Evolutionary conservation across 2,888 invertebrate genomes (phyloP), one percentile per base, ranked within the genome.

Genomic region (Drosophila bunnanda): DNA sequence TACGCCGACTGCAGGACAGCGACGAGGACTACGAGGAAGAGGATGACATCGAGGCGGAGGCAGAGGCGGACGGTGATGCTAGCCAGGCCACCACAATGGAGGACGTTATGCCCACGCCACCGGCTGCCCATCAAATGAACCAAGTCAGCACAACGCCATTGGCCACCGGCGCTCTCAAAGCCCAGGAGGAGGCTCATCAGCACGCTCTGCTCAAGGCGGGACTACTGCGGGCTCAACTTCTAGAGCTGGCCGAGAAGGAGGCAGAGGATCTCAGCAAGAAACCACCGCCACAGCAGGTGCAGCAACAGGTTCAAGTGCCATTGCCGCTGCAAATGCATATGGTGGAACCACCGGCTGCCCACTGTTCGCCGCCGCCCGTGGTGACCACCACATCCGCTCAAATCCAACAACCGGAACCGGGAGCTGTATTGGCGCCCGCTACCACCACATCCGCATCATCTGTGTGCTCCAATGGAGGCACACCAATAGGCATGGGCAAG

Each of bases 11-110:
- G 67, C 91, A 91, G 52, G 92, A 92, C 76, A 91, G 91, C 60
- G 91, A 92, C 54, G 92, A 92, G 60, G 92, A 92, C 58, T 92
- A 84, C 55, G 91, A 91, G 66, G 91, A 91, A 66, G 91, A 91
- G 76, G 92, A 92, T 53, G 91, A 92, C 36, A 81, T 87, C 4
- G 90, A 89, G 5, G 90, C 82, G 6, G 91, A 90, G 9, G 80
- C 62, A 2, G 91, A 90, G 15, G 80, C 62, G 4, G 84, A 70
- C 12, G 84, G 75, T 5, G 81, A 78, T 48, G 75, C 15, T 0
- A 80, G 83, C 32, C 80, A 80, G 36, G 62, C 58, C 13, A 81
- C 58, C 15, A 81, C 79, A 54, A 22, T 76, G 10, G 82, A 84
- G 22, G 77, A 75, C n/a, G 36, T 48, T 3, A 28, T 81, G 60